Base-by-base conservation (phyloP, 30 jellyfish, hydroid and myxozoan species). In the Cassiopea andromeda region DNA sequence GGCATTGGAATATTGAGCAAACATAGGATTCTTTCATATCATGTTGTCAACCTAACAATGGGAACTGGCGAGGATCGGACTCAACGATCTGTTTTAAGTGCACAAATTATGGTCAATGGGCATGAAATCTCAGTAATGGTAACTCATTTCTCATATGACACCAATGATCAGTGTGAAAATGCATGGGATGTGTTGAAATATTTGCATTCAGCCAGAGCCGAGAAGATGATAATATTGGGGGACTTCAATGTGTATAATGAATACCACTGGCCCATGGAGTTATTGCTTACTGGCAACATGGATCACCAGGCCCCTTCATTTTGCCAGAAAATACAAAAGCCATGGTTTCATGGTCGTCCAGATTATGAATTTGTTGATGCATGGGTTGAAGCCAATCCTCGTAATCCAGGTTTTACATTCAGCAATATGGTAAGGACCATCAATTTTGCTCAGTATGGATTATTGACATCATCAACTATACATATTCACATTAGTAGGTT, bases 1-100 rank as follows among this genome's bases (percentile, higher is more conserved):
- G 98, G 98, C 70, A 80, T 93, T 27, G 98, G 98, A 3, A n/a
- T 89, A 1, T 45, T 93, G 50, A 93, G 98, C 75, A 89, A 66
- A 49, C 93, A 89, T 85, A 87, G 79, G 4, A 86, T 89, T 13
- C 54, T 84, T 12, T 88, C 92, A 48, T 71, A 78, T 14, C 93
- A 89, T 80, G 87, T 46, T 12, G 64, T 78, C n/a, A 88, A 93
- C 69, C 69, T 93, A 15, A 77, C 98, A 12, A 18, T 46, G 58
- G 67, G 85, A 3, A 43, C 48, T 48, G 85, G 93, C 7, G 69
- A 9, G 43, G 98, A 93, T 70, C 46, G 57, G 6, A 89, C 82
- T 45, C 93, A 75, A 80, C 83, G 98, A 60, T 92, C 93, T 1
- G 6, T 93, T 46, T 77, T 93, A n/a, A 87, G 94, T 61, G 93